A percentile compares a stretch with the other conserved stretches of the same genome.
Conservation (phyloP, 2,888 invertebrate genomes). For the Philereme vetulata region DNA sequence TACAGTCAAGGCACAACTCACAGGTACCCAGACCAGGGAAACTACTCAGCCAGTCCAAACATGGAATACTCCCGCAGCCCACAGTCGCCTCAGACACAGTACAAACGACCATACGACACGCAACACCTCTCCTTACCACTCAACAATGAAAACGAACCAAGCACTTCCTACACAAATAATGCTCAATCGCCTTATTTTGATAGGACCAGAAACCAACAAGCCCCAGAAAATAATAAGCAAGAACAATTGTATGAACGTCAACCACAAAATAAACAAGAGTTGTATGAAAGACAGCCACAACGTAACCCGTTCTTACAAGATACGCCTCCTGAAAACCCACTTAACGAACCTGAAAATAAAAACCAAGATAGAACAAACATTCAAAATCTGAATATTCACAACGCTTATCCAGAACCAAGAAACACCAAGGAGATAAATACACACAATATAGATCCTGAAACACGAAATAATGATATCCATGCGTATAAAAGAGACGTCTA, state of each 20-base stretch:
- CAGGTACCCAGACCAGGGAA: constrained; percentile 70
- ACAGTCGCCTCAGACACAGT: constrained; percentile 68
- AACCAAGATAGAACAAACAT: constrained; percentile 44
- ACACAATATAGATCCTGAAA: constrained; percentile 63
- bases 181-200: constrained; percentile 80
- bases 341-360: constrained; percentile 48
- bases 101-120: constrained; percentile 73
- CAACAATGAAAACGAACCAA: constrained; percentile 73
- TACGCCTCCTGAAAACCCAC: constrained; percentile 52
- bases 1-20: constrained; percentile 75
- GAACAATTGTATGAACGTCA: constrained; percentile 63
- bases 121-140: constrained; percentile 77
- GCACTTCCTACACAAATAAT: constrained; percentile 74
- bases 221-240: constrained; percentile 50
- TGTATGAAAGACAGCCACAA: constrained; percentile 65
- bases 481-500: constrained; percentile 66
- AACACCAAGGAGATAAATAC: constrained; percentile 54
- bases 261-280: constrained; percentile 52
- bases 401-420: constrained; percentile 57
- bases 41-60: constrained; percentile 65
- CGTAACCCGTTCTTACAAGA: constrained; percentile 74
- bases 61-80: constrained; percentile 82
- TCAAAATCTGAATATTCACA: constrained; percentile 45
- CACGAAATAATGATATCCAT: constrained; percentile 53
- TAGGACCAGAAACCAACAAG: constrained; percentile 68